Evolutionary conservation across 2,888 invertebrate species (phyloP).

Genomic region (Celastrina argiolus): DNA sequence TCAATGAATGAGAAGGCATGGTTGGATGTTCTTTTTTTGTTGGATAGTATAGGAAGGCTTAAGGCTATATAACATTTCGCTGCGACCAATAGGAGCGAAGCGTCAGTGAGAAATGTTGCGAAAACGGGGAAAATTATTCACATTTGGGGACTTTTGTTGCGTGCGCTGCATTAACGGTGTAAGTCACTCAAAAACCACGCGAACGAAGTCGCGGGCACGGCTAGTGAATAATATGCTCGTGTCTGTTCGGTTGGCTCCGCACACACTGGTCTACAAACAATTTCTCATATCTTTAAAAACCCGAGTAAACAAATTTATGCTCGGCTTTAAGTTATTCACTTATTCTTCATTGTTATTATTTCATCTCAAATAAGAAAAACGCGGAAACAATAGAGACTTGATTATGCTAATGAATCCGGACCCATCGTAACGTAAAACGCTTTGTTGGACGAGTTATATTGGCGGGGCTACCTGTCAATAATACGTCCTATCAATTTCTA

Average conservation of each 20-base stretch:
- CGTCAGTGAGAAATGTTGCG: too few species aligned
- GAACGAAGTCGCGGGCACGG: too few species aligned
- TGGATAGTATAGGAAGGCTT: too few species aligned
- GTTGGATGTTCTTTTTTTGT: too few species aligned
- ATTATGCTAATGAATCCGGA: neutral
- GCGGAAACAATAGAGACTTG: constrained; percentile 6
- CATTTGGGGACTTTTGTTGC: too few species aligned
- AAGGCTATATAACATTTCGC: too few species aligned
- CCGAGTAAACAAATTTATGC: neutral
- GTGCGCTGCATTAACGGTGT: too few species aligned
- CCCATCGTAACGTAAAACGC: neutral
- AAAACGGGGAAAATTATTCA: too few species aligned
- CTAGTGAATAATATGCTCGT: neutral
- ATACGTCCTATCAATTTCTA: constrained; percentile 5
- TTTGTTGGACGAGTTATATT: neutral
- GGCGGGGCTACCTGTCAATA: constrained; percentile 3
- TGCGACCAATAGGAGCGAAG: too few species aligned
- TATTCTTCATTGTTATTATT: neutral
- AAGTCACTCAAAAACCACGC: too few species aligned
- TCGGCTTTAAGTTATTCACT: neutral
- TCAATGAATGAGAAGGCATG: too few species aligned
- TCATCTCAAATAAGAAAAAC: neutral
- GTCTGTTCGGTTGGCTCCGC: neutral
- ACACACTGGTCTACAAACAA: neutral
- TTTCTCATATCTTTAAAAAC: neutral